Conservation (phyloP, 2,888 invertebrate species). For the Odontocerum albicorne region DNA sequence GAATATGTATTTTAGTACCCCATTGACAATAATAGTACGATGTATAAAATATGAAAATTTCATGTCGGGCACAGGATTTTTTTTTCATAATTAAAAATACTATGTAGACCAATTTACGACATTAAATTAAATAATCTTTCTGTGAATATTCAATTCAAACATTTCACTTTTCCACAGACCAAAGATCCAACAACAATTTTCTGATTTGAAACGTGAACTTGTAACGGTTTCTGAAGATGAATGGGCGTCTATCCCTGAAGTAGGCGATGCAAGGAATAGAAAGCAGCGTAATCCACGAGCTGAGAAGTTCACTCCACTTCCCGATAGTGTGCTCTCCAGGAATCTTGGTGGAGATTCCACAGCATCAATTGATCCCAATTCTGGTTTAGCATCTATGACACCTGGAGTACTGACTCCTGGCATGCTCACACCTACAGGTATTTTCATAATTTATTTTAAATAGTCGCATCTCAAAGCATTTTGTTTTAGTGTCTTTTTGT, state of each 20-base stretch:
- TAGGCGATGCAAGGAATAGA: slow-evolving; percentile 97
- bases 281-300: slow-evolving; percentile 93
- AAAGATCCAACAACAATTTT: slow-evolving; percentile 99
- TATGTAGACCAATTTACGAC: not conserved
- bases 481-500: too few relatives aligned
- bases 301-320: slow-evolving; percentile 96
- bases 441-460: not conserved
- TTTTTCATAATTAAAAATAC: slow-evolving; percentile 5
- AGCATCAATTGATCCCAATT: slow-evolving; percentile 79
- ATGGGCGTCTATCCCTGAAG: slow-evolving; percentile 97
- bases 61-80: too few relatives aligned
- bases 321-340: slow-evolving; percentile 90
- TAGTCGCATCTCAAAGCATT: too few relatives aligned
- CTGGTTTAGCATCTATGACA: slow-evolving; percentile 85
- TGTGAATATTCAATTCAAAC: too few relatives aligned
- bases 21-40: too few relatives aligned
- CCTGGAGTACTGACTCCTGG: slow-evolving; percentile 85
- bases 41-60: not conserved
- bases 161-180: too few relatives aligned
- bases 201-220: slow-evolving; percentile 89
- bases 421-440: slow-evolving; percentile 81
- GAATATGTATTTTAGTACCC: too few relatives aligned
- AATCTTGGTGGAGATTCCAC: slow-evolving; percentile 82
- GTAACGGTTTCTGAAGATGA: slow-evolving; percentile 86
- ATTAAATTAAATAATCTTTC: not conserved